Base-by-base conservation (phyloP, 2,113 vertebrate species). In the Pangasianodon gigas region DNA sequence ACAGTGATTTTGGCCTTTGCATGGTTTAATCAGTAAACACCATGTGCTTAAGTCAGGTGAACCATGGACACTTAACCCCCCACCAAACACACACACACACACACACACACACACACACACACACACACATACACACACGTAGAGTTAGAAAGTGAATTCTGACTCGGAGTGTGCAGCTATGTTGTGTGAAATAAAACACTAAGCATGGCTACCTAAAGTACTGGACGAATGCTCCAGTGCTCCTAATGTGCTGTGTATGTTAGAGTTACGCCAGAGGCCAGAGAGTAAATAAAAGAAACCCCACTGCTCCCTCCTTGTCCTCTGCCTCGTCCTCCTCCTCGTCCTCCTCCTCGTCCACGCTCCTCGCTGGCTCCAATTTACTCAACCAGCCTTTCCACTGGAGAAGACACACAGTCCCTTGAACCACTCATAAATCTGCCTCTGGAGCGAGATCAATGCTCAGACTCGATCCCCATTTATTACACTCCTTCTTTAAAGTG, bases 381-480 rank as follows among this genome's bases (percentile, higher is more conserved):
- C 89, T 89, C 67, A 51, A 71, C 88, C 69, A 4, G 14, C 21
- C 51, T 75, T 75, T 88, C 74, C 77, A 80, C 89, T 14, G 48
- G 62, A 90, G 87, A 65, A 62, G 56, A 81, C 84, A 85, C 29
- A 51, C 69, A 86, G 69, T 84, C 58, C 83, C 79, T 88, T 87
- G 89, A 91, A 91, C 67, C 44, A 51, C 88, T 91, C 74, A 90
- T 89, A 89, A 89, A 91, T 89, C 71, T 71, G 26, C 58, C 88
- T 91, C 89, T 88, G 91, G 81, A 79, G 86, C 46, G 51, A 93
- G 88, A 93, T 93, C 92, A 92, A 90, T 93, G 92, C 87, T 90
- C 88, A 71, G 56, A 91, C 90, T 90, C 90, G 71, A 79, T 92
- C 54, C 88, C 84, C 86, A 90, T 91, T 90, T 90, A 93, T 93